Evolutionary conservation across 2,797 vertebrate genomes (phyloP).

Genomic region (Enteromius viviparus): DNA sequence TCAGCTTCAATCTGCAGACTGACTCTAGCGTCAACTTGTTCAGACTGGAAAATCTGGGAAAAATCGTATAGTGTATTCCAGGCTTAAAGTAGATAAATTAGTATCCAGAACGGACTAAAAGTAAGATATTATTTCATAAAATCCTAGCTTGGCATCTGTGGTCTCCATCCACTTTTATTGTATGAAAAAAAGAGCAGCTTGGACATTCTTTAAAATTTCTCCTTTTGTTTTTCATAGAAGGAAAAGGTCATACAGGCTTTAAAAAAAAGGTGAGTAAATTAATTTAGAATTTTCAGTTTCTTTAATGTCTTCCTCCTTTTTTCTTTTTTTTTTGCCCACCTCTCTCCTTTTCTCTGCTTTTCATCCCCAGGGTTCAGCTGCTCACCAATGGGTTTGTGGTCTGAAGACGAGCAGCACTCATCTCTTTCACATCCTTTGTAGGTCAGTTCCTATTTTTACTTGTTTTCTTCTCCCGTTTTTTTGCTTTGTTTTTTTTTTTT

Average conservation of each 20-base stretch:
- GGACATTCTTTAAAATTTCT: neutral
- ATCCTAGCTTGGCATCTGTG: neutral
- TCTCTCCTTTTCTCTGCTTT: slow-evolving; percentile 16
- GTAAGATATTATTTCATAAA: slow-evolving; percentile 6
- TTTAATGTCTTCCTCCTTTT: neutral
- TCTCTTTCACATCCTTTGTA: slow-evolving; percentile 67
- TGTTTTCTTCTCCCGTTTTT: neutral
- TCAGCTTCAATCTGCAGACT: too few relatives aligned
- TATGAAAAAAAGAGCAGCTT: neutral
- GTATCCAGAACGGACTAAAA: neutral
- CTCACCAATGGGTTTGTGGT: slow-evolving; percentile 68
- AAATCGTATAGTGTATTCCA: too few relatives aligned
- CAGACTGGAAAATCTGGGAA: too few relatives aligned
- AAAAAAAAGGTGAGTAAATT: neutral
- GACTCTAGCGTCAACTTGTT: too few relatives aligned
- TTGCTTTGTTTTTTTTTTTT: neutral
- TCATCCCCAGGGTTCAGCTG: slow-evolving; percentile 58
- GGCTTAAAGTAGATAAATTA: neutral
- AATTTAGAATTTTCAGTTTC: neutral
- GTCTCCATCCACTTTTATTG: neutral
- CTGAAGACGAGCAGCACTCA: slow-evolving; percentile 56
- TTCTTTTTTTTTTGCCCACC: slow-evolving; percentile 12
- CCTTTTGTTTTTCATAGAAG: neutral
- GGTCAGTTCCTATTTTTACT: slow-evolving; percentile 73
- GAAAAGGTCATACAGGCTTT: neutral